Base-by-base conservation (phyloP, 2,113 vertebrate genomes). In the Syrrhaptes paradoxus region DNA sequence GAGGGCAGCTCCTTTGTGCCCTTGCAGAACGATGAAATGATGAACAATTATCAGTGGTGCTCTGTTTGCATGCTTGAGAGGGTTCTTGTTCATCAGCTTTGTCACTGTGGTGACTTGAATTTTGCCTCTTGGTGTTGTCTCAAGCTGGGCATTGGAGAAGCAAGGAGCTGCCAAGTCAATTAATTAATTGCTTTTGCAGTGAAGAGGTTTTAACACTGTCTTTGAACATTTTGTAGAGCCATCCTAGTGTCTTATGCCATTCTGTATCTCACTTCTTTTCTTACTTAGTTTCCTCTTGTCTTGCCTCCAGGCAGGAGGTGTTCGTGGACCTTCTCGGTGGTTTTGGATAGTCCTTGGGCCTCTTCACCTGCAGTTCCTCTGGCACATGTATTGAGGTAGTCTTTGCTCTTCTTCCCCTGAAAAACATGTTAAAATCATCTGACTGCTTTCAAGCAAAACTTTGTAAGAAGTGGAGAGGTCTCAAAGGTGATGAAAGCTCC, bases 41-140 rank as follows among this genome's bases (percentile, higher is more conserved):
- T 59, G 21, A 32, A 18, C 4, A 16, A 22, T 49, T 34, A 34
- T 62, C 29, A 21, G 12, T 34, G 59, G 41, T 36, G 18, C 48
- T 68, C 29, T 54, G 8, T 58, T 54, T 34, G n/a, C 7, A 0
- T 26, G 11, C n/a, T 36, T 65, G 58, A 66, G 49, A 45, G 46
- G n/a, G 45, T 7, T 71, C 43, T 63, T 1, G 0, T 6, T 72
- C 29, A 28, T 71, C 15, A 48, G 9, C 16, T 71, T 26, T 82
- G 70, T 15, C 2, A 0, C 36, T 16, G 22, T 7, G 12, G 25
- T 8, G 5, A 24, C 66, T 78, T 3, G 0, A 29, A 10, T 88
- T 73, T 58, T 84, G 31, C 34, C 18, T 14, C 46, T 66, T 83
- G 46, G 18, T 58, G 25, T 32, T 51, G 52, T 52, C 36, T 57